Evolutionary conservation across 2,888 invertebrate genomes (phyloP).

Genomic region (Apotomis capreana): DNA sequence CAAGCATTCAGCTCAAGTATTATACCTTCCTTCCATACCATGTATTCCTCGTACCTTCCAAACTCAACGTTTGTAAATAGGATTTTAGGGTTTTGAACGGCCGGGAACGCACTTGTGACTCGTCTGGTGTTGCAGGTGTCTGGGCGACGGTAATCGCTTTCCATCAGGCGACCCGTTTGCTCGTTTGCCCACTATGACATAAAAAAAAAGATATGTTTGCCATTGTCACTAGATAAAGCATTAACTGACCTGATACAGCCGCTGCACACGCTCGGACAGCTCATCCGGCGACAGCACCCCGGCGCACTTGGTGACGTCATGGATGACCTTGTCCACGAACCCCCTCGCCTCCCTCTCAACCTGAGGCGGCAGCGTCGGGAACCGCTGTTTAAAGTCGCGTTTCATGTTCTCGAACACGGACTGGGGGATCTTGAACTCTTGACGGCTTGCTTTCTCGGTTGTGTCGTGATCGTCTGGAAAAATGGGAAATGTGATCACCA

Average conservation of each 20-base stretch:
- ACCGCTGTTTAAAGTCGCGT: constrained; percentile 75
- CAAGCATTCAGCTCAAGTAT: no score
- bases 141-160: no score
- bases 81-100: no score
- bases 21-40: no score
- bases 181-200: no score
- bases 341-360: constrained; percentile 86
- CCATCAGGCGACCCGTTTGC: no score
- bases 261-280: constrained; percentile 94
- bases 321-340: constrained; percentile 86
- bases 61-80: no score
- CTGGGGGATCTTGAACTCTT: constrained; percentile 71
- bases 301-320: constrained; percentile 84
- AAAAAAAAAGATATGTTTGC: no score
- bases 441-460: constrained; percentile 61
- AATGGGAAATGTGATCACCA: not conserved
- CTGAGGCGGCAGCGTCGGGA: constrained; percentile 60
- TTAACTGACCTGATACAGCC: constrained; percentile 89
- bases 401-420: constrained; percentile 73
- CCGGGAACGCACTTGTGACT: no score
- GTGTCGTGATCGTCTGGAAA: constrained; percentile 67
- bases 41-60: no score
- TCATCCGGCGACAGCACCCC: constrained; percentile 89
- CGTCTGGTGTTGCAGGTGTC: no score
- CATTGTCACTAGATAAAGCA: no score